phyloP scores from a whole-genome alignment of 1,140 invertebrate genomes.

The Drosophila fuyamai region DNA sequence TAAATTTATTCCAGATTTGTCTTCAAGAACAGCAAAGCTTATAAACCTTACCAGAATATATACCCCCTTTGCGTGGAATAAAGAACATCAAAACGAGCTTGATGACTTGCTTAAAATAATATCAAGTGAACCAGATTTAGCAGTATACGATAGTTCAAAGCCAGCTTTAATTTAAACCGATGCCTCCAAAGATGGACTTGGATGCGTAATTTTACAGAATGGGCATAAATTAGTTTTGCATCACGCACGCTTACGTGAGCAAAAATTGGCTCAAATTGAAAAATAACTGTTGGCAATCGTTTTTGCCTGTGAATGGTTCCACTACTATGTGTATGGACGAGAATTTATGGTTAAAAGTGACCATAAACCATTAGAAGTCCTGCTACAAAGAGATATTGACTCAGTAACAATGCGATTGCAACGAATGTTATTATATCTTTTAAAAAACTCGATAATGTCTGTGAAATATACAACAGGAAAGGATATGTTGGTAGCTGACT shows the following conservation, averaged over 20 bases:
- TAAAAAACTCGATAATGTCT: slow-evolving; percentile 56
- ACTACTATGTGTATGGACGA: slow-evolving; percentile 57
- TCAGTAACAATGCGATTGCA: slow-evolving; percentile 75
- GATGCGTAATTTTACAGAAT: background rate
- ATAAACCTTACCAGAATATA: too few relatives aligned
- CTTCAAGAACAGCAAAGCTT: too few relatives aligned
- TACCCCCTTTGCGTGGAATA: too few relatives aligned
- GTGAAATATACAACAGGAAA: slow-evolving; percentile 66
- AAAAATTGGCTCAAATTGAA: slow-evolving; percentile 76
- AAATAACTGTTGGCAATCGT: slow-evolving; percentile 66
- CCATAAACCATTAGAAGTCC: slow-evolving; percentile 84
- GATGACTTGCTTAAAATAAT: too few relatives aligned
- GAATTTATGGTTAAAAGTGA: slow-evolving; percentile 80
- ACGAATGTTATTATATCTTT: slow-evolving; percentile 53
- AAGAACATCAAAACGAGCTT: too few relatives aligned
- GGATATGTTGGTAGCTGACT: slow-evolving; percentile 6
- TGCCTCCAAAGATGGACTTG: slow-evolving; percentile 31
- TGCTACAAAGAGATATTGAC: slow-evolving; percentile 77
- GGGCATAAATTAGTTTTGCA: slow-evolving; percentile 54
- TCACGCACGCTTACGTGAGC: slow-evolving; percentile 30
- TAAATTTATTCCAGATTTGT: background rate
- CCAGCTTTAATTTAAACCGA: slow-evolving; percentile 1
- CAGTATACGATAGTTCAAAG: too few relatives aligned
- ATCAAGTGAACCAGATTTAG: too few relatives aligned
- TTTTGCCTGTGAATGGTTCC: slow-evolving; percentile 55